These are phyloP conservation scores for Orgyia antiqua DNA, from an alignment of 2,888 invertebrate genomes.

Conservation along the genomic window DNA sequence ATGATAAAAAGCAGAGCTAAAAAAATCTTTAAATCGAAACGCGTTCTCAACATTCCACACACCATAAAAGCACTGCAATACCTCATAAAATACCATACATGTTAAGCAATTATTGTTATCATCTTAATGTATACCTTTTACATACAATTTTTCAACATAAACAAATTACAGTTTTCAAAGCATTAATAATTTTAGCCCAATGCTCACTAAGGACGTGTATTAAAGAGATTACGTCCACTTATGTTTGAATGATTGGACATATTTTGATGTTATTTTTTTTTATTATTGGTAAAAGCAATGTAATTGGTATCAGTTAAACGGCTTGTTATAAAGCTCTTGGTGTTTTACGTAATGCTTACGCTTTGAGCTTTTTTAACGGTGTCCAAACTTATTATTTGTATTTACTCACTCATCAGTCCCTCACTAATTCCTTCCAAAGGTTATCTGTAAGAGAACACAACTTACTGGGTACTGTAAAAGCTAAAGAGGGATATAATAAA, in stretches of 20 bases:
- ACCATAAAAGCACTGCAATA: conserved; percentile 19
- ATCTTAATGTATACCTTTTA: conserved; percentile 30
- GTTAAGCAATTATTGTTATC: conserved; percentile 28
- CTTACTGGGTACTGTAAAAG: too few relatives aligned
- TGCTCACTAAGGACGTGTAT: conserved; percentile 53
- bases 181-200: conserved; percentile 52
- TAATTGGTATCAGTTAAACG: conserved; percentile 42
- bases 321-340: conserved; percentile 20
- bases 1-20: too few relatives aligned
- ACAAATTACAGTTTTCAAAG: conserved; percentile 63
- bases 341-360: conserved; percentile 3
- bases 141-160: conserved; percentile 31
- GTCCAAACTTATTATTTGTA: too few relatives aligned
- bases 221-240: conserved; percentile 65
- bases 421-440: too few relatives aligned
- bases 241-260: conserved; percentile 60
- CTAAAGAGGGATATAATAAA: too few relatives aligned
- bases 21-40: too few relatives aligned
- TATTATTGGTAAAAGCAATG: conserved; percentile 61
- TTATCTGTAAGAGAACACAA: too few relatives aligned
- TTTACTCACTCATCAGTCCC: too few relatives aligned
- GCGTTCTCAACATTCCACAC: conserved; percentile 16
- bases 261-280: conserved; percentile 53
- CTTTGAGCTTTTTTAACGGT: background rate
- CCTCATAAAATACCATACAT: conserved; percentile 22